Evolutionary conservation across 2,113 vertebrate genomes (phyloP), one percentile per base, ranked within the genome.

Genomic region (Abramis brama): DNA sequence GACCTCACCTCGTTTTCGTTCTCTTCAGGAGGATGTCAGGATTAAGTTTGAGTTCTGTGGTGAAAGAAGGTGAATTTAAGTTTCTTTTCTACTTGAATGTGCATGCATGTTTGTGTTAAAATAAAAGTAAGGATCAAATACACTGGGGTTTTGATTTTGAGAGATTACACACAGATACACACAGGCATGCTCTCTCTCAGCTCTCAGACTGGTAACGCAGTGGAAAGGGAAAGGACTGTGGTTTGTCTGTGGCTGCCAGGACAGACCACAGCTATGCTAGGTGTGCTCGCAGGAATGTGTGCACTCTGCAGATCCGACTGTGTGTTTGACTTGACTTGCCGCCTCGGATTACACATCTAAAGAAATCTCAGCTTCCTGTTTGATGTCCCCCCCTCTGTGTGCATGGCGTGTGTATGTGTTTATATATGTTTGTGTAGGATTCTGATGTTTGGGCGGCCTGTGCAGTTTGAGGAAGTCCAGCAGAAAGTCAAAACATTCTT

Each of bases 11-110:
- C 9, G 88, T 50, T 91, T 85, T 88, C 90, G 88, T 86, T 30
- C 13, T 90, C 91, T 89, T 66, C 94, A 99, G 98, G 97, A 95
- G 33, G 97, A 99, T 59, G 95, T 99, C 89, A 96, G 98, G 93
- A 97, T 99, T 84, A 99, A 99, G 93, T 99, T 99, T 94, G 98
- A 99, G 89, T 95, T 97, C 91, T 96, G 96, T 0, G 97, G 97
- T 83, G 98, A 99, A 91, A 96, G 96, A 85, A 94, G 98, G 98
- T 99, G 87, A 95, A 95, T 93, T 39, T 55, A 27, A 68, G 89
- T 88, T 43, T 64, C 60, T 21, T 43, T 66, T 23, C 57, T 66
- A 83, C 15, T 85, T 80, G 57, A 50, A 50, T 68, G 47, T 7
- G 12, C 55, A 12, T 70, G 43, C 43, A 8, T 75, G 19, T 62